Evolutionary conservation across 2,888 invertebrate genomes (phyloP).

Genomic region (Seladonia tumulorum): DNA sequence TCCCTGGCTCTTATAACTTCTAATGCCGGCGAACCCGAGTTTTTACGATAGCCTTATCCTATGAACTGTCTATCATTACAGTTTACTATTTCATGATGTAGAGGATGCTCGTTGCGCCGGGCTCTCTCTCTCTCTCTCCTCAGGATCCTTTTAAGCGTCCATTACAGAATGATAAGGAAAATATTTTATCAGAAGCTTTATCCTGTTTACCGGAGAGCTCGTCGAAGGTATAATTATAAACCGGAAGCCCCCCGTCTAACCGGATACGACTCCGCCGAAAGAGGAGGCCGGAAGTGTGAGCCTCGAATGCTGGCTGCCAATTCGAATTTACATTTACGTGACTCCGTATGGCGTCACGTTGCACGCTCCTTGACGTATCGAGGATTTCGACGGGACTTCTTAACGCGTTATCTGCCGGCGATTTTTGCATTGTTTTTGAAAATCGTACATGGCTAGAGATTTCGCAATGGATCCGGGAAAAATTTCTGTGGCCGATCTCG

Average conservation of each 20-base stretch:
- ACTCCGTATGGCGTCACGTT: slow-evolving; percentile 27
- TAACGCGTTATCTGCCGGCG: not conserved
- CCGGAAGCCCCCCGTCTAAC: slow-evolving; percentile 19
- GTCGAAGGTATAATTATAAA: not conserved
- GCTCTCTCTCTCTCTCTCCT: not conserved
- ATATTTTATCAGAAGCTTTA: not conserved
- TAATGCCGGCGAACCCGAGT: not conserved
- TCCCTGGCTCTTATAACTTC: not conserved
- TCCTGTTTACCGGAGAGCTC: not conserved
- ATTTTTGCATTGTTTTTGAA: not conserved
- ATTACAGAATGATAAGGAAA: not conserved
- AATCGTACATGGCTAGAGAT: too few species aligned
- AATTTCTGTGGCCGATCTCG: not conserved
- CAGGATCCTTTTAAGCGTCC: not conserved
- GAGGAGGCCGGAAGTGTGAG: slow-evolving; percentile 54
- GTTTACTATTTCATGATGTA: not conserved
- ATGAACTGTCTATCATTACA: not conserved
- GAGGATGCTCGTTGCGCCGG: not conserved
- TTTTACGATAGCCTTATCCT: not conserved
- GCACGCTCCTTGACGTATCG: not conserved
- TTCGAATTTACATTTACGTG: slow-evolving; percentile 62
- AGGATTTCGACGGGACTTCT: not conserved
- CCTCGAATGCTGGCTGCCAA: slow-evolving; percentile 43
- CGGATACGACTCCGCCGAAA: slow-evolving; percentile 42
- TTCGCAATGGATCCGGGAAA: not conserved